A percentile compares a stretch with the other conserved stretches of the same genome.
phyloP scores from a whole-genome alignment of 2,113 vertebrate species.

The Chionodraco myersi region DNA sequence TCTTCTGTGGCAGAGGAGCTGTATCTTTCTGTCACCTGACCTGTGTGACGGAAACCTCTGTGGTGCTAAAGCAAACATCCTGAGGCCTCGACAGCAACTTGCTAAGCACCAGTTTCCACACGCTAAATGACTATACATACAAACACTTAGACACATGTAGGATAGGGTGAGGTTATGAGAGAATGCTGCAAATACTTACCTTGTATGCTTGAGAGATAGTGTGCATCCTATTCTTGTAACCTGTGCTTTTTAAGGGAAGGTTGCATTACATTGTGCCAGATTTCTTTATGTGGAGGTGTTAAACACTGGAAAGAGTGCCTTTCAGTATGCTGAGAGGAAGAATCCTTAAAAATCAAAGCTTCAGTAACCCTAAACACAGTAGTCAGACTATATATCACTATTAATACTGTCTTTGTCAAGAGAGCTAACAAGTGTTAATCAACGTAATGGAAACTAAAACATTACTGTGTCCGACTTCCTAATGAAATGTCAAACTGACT shows the following conservation, averaged over 20 bases:
- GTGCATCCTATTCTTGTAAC: conserved; percentile 4
- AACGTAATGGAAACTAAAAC: conserved; percentile 54
- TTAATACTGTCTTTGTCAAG: conserved; percentile 58
- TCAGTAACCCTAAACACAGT: conserved; percentile 60
- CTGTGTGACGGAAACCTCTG: conserved; percentile 69
- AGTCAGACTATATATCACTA: conserved; percentile 24
- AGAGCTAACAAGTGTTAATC: conserved; percentile 55
- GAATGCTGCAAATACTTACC: background rate
- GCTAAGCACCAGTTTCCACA: conserved; percentile 37
- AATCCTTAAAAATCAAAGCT: conserved; percentile 39
- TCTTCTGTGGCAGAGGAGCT: conserved; percentile 16
- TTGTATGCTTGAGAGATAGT: background rate
- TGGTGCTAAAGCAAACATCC: conserved; percentile 60
- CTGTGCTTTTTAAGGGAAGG: conserved; percentile 10
- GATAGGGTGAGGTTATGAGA: background rate
- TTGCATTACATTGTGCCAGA: background rate
- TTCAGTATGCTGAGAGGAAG: conserved; percentile 26
- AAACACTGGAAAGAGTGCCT: conserved; percentile 26
- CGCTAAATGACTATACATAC: background rate
- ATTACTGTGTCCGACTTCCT: conserved; percentile 7
- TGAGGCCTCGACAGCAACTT: conserved; percentile 30
- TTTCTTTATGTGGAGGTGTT: conserved; percentile 21
- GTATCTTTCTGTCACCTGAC: conserved; percentile 66
- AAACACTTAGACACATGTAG: background rate
- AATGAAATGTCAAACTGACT: background rate